Percentiles rank a stretch among this genome's conserved stretches.
phyloP scores from a whole-genome alignment of 2,797 vertebrate species.

The Parotocinclus haroldoi region DNA sequence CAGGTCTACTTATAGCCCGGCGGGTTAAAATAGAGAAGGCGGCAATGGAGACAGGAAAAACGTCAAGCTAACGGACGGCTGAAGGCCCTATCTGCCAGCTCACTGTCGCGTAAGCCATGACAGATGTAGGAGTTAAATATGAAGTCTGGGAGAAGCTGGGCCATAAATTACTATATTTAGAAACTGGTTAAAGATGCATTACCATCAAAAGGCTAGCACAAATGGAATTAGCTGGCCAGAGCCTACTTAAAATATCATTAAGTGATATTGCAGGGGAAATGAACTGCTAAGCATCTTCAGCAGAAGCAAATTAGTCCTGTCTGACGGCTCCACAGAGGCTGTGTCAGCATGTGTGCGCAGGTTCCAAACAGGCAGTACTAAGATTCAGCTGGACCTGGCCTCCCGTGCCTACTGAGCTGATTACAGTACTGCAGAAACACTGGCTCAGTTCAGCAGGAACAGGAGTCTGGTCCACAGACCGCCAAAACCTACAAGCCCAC shows the following conservation, averaged over 20 bases:
- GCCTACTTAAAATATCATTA: conserved; percentile 73
- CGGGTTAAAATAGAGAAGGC: conserved; percentile 17
- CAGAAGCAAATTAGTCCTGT: conserved; percentile 37
- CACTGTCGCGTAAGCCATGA: conserved; percentile 62
- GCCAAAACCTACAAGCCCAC: conserved; percentile 1
- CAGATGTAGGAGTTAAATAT: conserved; percentile 79
- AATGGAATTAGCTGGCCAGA: conserved; percentile 69
- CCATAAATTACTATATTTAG: conserved; percentile 76
- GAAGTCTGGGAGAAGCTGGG: conserved; percentile 58
- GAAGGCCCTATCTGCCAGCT: conserved; percentile 39
- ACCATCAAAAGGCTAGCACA: conserved; percentile 72
- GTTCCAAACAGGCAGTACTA: conserved; percentile 3
- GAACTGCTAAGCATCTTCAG: conserved; percentile 48
- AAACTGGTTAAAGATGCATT: conserved; percentile 77
- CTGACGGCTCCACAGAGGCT: conserved; percentile 22
- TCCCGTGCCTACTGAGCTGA: conserved; percentile 99
- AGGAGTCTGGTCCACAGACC: conserved; percentile 87
- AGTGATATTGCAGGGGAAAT: conserved; percentile 70
- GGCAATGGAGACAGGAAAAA: conserved; percentile 42
- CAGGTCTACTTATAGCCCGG: conserved; percentile 36
- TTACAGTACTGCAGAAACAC: conserved; percentile 95
- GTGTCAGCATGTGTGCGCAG: background rate
- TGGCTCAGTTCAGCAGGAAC: conserved; percentile 99
- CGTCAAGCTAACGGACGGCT: conserved; percentile 62
- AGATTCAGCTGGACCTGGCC: conserved; percentile 61